Evolutionary conservation across 1,140 invertebrate species (phyloP).

Genomic region (Calephelis virginiensis): DNA sequence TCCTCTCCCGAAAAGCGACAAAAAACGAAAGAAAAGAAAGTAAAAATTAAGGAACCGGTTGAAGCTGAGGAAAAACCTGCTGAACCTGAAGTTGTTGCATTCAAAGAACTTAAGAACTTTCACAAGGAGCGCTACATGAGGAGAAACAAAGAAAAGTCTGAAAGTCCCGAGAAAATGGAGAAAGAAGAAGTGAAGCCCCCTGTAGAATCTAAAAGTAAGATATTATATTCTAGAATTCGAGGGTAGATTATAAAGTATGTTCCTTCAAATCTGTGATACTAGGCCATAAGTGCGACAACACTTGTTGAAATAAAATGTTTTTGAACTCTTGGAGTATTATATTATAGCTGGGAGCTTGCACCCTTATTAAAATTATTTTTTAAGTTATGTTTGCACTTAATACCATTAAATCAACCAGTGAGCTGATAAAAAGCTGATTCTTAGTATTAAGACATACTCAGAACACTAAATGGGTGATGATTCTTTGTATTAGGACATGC

Average conservation of each 20-base stretch:
- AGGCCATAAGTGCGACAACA: conserved; percentile 30
- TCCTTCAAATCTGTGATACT: conserved; percentile 53
- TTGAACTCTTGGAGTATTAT: conserved; percentile 15
- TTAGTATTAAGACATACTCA: no score
- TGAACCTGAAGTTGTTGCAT: conserved; percentile 63
- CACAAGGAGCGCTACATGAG: conserved; percentile 82
- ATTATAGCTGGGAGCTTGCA: conserved; percentile 17
- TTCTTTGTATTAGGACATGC: no score
- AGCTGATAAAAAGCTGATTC: neutral
- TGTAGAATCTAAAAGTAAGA: conserved; percentile 68
- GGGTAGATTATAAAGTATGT: conserved; percentile 33
- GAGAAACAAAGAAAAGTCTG: conserved; percentile 79
- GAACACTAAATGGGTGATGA: no score
- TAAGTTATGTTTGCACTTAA: neutral
- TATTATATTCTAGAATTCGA: conserved; percentile 48
- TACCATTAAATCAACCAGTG: neutral
- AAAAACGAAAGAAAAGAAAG: conserved; percentile 38
- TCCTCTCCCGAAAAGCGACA: conserved; percentile 48
- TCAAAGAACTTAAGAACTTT: conserved; percentile 81
- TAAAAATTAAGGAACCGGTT: conserved; percentile 33
- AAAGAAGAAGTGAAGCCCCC: conserved; percentile 27
- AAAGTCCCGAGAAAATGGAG: conserved; percentile 68
- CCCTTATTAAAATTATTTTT: conserved; percentile 2
- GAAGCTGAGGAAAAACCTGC: conserved; percentile 34
- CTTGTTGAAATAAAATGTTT: conserved; percentile 15